Base-by-base conservation (phyloP, 2,797 vertebrate species). In the Vultur gryphus region DNA sequence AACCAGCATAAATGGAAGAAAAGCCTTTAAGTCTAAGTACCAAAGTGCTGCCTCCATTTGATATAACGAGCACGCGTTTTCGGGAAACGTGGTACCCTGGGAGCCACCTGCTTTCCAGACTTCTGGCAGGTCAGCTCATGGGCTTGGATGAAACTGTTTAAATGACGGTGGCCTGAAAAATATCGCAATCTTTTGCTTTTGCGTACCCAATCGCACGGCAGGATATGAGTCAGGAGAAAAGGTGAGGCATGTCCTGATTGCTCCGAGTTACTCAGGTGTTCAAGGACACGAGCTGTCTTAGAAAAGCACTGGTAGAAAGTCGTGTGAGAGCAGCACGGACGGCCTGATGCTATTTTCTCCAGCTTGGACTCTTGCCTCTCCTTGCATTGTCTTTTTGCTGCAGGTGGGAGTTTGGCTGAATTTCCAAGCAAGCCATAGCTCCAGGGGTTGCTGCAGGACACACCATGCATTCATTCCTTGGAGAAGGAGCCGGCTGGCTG, bases 381-480 rank as follows among this genome's bases (percentile, higher is more conserved):
- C 35, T 21, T 75, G 17, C 3, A 0, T 11, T 35, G 37, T 51
- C 16, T 67, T 49, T 78, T 69, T 76, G 51, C 51, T 70, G 33
- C 4, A n/a, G 9, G 11, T 65, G 13, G 10, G 23, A 10, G 9
- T 59, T 94, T 6, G 16, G 33, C 31, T 83, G 84, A 23, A 21
- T 72, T 81, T 93, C 78, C 43, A 65, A 87, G 54, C 29, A 54
- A 71, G 41, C 29, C 41, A 19, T 39, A 61, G 43, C 72, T 62
- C 31, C 7, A 44, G 10, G 41, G 13, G 33, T 28, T 44, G 76
- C 61, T 70, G 39, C 61, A 85, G 66, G 65, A 71, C n/a, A 20
- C 1, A 1, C 23, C 11, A 6, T 4, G 26, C 8, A 2, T 35
- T 79, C 57, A 2, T 6, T 2, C 18, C 33, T 43, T 0, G 0